Evolutionary conservation across 2,113 vertebrate species (phyloP).

Genomic region (Naja naja): DNA sequence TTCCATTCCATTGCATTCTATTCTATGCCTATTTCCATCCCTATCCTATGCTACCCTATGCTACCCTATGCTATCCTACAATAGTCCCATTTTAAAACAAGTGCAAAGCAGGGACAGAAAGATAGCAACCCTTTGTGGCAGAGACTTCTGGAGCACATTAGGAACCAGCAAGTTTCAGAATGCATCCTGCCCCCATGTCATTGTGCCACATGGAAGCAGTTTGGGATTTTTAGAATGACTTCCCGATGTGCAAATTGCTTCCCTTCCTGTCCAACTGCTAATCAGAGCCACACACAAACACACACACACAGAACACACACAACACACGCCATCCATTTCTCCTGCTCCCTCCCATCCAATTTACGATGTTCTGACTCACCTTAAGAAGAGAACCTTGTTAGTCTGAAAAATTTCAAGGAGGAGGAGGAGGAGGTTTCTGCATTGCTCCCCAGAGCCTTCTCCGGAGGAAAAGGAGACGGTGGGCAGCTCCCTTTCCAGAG

Average conservation of each 20-base stretch:
- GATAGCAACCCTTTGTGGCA: background rate
- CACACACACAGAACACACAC: too few relatives aligned
- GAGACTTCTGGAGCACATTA: background rate
- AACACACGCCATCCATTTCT: background rate
- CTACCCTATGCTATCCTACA: background rate
- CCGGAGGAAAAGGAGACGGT: background rate
- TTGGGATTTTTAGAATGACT: background rate
- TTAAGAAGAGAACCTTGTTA: background rate
- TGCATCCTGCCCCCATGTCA: background rate
- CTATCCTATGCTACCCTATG: background rate
- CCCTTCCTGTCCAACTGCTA: background rate
- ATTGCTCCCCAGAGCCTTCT: too few relatives aligned
- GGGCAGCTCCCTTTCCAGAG: background rate
- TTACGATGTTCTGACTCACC: background rate
- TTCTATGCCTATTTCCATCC: too few relatives aligned
- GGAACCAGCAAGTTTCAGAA: background rate
- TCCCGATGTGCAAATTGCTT: background rate
- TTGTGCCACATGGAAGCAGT: background rate
- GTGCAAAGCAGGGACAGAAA: background rate
- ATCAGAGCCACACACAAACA: background rate
- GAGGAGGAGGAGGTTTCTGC: too few relatives aligned
- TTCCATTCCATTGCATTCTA: too few relatives aligned
- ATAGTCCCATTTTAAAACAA: background rate
- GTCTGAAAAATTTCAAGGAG: background rate
- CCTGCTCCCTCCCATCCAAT: background rate